Percentiles rank a stretch among this genome's conserved stretches.
Conservation (phyloP, 2,888 invertebrate genomes). For the Vanessa cardui region DNA sequence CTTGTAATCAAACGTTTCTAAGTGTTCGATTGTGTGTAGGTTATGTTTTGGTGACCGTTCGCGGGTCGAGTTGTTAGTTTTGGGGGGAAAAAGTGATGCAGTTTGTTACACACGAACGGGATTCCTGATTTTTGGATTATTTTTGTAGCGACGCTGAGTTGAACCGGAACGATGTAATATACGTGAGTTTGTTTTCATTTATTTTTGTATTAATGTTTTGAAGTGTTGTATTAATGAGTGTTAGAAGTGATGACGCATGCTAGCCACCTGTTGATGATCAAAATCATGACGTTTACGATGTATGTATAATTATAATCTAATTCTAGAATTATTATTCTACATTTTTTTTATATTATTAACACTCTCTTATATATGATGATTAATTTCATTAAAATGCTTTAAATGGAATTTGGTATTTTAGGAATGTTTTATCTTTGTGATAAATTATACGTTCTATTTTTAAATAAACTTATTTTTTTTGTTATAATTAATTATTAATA, state of each 20-base stretch:
- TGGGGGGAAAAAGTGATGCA: constrained; percentile 58
- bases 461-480: no score
- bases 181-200: constrained; percentile 44
- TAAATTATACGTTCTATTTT: no score
- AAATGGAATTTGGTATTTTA: no score
- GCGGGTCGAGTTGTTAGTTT: constrained; percentile 49
- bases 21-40: constrained; percentile 46
- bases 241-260: constrained; percentile 46
- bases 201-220: neutral
- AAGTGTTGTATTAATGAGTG: constrained; percentile 30
- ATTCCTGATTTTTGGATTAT: constrained; percentile 38
- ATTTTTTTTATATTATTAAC: neutral
- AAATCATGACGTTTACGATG: constrained; percentile 24
- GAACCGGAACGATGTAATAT: constrained; percentile 44
- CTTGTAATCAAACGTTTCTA: constrained; percentile 39
- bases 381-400: no score
- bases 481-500: no score
- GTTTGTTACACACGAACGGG: constrained; percentile 32
- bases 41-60: constrained; percentile 53
- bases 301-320: constrained; percentile 9
- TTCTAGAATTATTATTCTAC: neutral
- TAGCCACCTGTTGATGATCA: constrained; percentile 56
- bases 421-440: no score
- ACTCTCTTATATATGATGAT: no score
- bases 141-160: constrained; percentile 33